These are phyloP conservation scores for Drosophila nigricruria DNA, from an alignment of 2,888 invertebrate genomes.

Conservation along the genomic window DNA sequence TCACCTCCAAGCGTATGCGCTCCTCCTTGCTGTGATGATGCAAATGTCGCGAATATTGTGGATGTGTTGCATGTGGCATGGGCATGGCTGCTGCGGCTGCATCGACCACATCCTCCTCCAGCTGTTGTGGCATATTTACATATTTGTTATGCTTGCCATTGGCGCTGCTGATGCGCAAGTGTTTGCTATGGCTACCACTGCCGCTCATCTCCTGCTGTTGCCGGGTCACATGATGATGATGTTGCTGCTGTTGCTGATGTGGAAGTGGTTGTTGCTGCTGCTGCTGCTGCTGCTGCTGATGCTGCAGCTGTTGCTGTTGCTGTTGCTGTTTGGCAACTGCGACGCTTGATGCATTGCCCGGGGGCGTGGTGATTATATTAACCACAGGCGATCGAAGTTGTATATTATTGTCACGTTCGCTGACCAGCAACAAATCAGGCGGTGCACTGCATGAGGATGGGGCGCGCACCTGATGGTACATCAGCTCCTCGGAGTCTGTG, in stretches of 20 bases:
- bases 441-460: constrained; percentile 89
- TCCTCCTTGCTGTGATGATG: constrained; percentile 76
- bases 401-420: constrained; percentile 86
- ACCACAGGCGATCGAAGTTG: constrained; percentile 83
- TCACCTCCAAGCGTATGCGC: constrained; percentile 85
- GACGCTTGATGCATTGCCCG: constrained; percentile 68
- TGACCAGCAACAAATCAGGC: constrained; percentile 88
- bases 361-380: constrained; percentile 82
- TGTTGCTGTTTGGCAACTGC: constrained; percentile 46
- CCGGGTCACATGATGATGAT: constrained; percentile 51
- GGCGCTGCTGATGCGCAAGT: constrained; percentile 73
- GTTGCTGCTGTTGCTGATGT: constrained; percentile 47
- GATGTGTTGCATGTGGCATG: constrained; percentile 48
- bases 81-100: constrained; percentile 62
- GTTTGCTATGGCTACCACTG: constrained; percentile 73
- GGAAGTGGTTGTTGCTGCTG: constrained; percentile 22
- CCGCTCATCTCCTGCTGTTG: constrained; percentile 64
- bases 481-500: constrained; percentile 90
- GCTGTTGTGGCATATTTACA: constrained; percentile 62
- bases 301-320: constrained; percentile 41
- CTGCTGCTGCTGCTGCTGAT: constrained; percentile 42
- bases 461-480: constrained; percentile 87
- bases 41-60: constrained; percentile 65
- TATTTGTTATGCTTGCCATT: constrained; percentile 65
- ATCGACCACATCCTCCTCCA: constrained; percentile 67